A percentile compares a stretch with the other conserved stretches of the same genome.
phyloP scores from a whole-genome alignment of 1,140 invertebrate species.

The Melitaea cinxia region DNA sequence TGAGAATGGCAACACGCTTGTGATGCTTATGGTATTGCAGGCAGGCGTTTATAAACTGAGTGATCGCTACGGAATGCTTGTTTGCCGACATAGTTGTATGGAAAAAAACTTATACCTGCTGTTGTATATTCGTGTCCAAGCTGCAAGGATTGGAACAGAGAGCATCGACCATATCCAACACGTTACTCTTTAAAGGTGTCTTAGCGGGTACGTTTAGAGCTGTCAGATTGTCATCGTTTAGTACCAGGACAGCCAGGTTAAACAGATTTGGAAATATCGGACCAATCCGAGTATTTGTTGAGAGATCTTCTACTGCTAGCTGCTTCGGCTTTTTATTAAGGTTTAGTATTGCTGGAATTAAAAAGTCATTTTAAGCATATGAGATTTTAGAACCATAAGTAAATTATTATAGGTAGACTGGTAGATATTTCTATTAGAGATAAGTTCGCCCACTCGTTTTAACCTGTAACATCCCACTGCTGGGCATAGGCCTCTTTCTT shows the following conservation, averaged over 20 bases:
- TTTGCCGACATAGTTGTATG: too few relatives aligned
- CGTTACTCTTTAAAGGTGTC: conserved; percentile 73
- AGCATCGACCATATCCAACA: conserved; percentile 77
- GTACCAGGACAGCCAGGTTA: conserved; percentile 72
- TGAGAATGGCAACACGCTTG: too few relatives aligned
- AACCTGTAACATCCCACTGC: too few relatives aligned
- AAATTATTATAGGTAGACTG: conserved; percentile 7
- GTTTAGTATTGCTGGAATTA: conserved; percentile 74
- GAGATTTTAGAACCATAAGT: too few relatives aligned
- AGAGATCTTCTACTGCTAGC: conserved; percentile 75
- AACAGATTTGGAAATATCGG: conserved; percentile 79
- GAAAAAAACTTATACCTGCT: too few relatives aligned
- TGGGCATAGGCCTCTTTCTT: too few relatives aligned
- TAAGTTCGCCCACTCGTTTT: too few relatives aligned
- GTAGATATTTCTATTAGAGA: too few relatives aligned
- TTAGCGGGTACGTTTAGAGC: conserved; percentile 71
- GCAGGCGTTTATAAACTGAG: too few relatives aligned
- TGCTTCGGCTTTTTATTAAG: conserved; percentile 70
- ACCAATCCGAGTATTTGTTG: conserved; percentile 75
- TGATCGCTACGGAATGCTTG: too few relatives aligned
- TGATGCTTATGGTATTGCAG: too few relatives aligned
- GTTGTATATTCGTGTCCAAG: conserved; percentile 77
- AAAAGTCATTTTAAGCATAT: neutral
- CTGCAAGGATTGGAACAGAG: conserved; percentile 78
- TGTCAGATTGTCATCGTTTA: conserved; percentile 77